Percentiles rank a stretch among this genome's conserved stretches.
Conservation (phyloP, 2,113 vertebrate species). For the Desmodus rotundus region DNA sequence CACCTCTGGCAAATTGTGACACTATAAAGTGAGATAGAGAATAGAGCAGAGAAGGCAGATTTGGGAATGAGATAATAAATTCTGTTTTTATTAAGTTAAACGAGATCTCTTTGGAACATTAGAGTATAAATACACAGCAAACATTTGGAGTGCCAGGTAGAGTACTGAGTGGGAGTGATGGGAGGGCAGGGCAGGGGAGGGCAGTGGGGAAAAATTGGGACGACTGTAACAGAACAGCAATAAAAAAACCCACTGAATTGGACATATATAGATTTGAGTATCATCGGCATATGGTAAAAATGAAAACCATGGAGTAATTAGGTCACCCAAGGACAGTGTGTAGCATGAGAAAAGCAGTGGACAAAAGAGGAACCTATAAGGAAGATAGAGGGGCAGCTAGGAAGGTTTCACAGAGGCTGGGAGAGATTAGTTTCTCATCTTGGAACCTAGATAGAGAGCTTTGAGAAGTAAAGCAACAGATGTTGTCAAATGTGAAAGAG, state of each 20-base stretch:
- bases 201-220: too few relatives aligned
- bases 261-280: neutral
- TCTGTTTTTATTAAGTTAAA: conserved; percentile 1
- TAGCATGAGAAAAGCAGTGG: neutral
- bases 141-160: neutral
- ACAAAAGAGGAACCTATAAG: neutral
- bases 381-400: neutral
- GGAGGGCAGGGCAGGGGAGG: too few relatives aligned
- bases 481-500: neutral
- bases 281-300: neutral
- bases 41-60: neutral
- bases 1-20: neutral
- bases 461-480: neutral
- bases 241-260: neutral
- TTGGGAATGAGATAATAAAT: neutral
- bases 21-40: neutral
- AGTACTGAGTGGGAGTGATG: neutral
- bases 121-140: neutral
- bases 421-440: neutral
- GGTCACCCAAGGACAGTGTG: neutral
- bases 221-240: too few relatives aligned
- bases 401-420: neutral
- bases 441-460: neutral
- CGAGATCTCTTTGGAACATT: neutral
- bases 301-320: neutral